A percentile compares a stretch with the other conserved stretches of the same genome.
These are phyloP conservation scores for Daktulosphaira vitifoliae DNA, from an alignment of 1,140 invertebrate species.

Conservation along the genomic window DNA sequence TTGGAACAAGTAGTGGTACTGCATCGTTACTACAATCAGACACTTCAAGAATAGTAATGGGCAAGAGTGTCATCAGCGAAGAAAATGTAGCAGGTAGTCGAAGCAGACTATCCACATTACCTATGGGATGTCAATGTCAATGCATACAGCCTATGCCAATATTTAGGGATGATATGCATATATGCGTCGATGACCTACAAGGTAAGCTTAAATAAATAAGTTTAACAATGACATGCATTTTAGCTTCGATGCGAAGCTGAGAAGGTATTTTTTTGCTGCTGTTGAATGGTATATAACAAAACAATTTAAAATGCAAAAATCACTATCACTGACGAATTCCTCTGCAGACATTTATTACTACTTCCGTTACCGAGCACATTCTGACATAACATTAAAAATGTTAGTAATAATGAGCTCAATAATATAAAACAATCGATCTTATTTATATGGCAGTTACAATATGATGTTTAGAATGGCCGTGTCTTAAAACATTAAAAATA, in stretches of 20 bases:
- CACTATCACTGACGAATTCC: neutral
- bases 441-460: no score
- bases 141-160: conserved; percentile 46
- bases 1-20: conserved; percentile 49
- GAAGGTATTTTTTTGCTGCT: neutral
- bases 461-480: no score
- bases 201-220: conserved; percentile 42
- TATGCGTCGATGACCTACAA: conserved; percentile 48
- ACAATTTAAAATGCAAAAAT: neutral
- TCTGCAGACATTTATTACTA: neutral
- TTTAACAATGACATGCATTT: neutral
- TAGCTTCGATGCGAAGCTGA: no score
- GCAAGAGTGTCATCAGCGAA: neutral
- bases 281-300: neutral
- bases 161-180: conserved; percentile 48
- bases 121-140: conserved; percentile 44
- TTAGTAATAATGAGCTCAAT: no score
- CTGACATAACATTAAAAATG: neutral
- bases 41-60: neutral
- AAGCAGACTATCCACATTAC: neutral
- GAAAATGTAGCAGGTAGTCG: neutral
- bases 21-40: conserved; percentile 37
- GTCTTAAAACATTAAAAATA: no score
- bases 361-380: neutral
- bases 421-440: no score